Base-by-base conservation (phyloP, 2,797 vertebrate genomes). In the Staurois parvus region DNA sequence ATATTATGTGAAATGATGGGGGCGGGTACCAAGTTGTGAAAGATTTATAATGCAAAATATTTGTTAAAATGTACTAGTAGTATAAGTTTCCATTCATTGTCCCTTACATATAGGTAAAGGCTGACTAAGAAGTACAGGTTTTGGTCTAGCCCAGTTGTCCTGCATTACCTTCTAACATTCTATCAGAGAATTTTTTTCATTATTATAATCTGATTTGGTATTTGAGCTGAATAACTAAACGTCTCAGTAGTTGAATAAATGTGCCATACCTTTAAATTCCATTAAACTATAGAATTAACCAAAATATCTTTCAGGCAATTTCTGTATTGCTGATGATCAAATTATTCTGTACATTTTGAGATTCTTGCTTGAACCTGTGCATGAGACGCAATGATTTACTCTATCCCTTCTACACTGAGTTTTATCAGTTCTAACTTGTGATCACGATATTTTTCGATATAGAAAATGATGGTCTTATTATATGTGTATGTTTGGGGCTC, bases 381-480 rank as follows among this genome's bases (percentile, higher is more conserved):
- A 97, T 96, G 96, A 94, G 80, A 93, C 94, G 88, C 92, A 89
- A 93, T 91, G 94, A 93, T 95, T 94, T 94, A 91, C 92, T 94
- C 90, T 93, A 92, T 92, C 88, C 91, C 86, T 86, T 88, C 90
- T 93, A 91, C 90, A 95, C 97, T 97, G 98, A 99, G 97, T 98
- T 98, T 95, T 98, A 97, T 98, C 97, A 97, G 97, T 97, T 94
- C 88, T 89, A 40, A 84, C 90, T 90, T 93, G 92, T 95, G 91
- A 94, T 88, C 79, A 21, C 93, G 91, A 92, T 93, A 91, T 95
- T 90, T 88, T 90, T 92, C 92, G 95, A 93, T 95, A 91, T 92
- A 96, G 52, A 79, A 95, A 92, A 89, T 88, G 89, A 90, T 89
- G 86, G 87, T 90, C 91, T 91, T 95, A 91, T 90, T 90, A 94